Conservation (phyloP, 2,888 invertebrate genomes). For the Chesias legatella region DNA sequence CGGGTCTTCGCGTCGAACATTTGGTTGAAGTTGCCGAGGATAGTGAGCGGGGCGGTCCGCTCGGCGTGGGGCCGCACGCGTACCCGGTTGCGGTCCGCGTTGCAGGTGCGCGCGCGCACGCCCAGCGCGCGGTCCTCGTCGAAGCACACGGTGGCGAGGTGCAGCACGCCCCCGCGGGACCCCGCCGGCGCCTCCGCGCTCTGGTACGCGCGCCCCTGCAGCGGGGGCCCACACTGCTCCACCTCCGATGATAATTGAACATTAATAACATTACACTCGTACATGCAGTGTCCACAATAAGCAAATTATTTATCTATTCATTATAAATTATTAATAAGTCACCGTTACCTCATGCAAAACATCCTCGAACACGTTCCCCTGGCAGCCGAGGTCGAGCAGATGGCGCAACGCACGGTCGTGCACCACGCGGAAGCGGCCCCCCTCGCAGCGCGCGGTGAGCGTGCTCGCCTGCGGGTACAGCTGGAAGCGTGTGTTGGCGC, state of each 20-base stretch:
- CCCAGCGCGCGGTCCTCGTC: slow-evolving; percentile 55
- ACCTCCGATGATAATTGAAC: slow-evolving; percentile 47
- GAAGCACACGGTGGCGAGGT: slow-evolving; percentile 62
- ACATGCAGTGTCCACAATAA: no score
- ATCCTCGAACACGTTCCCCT: slow-evolving; percentile 66
- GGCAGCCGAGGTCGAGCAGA: slow-evolving; percentile 69
- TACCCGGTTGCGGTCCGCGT: slow-evolving; percentile 31
- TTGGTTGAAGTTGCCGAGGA: slow-evolving; percentile 71
- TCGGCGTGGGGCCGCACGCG: slow-evolving; percentile 47
- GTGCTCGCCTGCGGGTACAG: slow-evolving; percentile 47
- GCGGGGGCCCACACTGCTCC: slow-evolving; percentile 51
- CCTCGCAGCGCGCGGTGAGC: slow-evolving; percentile 49
- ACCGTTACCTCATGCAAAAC: slow-evolving; percentile 55
- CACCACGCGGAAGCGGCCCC: slow-evolving; percentile 49
- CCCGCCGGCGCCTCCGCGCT: slow-evolving; percentile 31
- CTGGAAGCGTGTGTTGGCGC: slow-evolving; percentile 58
- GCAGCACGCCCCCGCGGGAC: slow-evolving; percentile 37
- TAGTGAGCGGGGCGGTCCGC: slow-evolving; percentile 47
- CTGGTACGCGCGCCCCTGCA: slow-evolving; percentile 66
- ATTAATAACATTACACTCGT: no score
- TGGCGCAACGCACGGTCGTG: slow-evolving; percentile 43
- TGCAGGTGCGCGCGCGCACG: slow-evolving; percentile 40
- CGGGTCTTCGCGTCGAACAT: slow-evolving; percentile 68
- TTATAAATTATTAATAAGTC: no score
- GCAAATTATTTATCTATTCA: no score